Evolutionary conservation across 2,888 invertebrate genomes (phyloP), one percentile per base, ranked within the genome.

Genomic region (Drosophila recens): DNA sequence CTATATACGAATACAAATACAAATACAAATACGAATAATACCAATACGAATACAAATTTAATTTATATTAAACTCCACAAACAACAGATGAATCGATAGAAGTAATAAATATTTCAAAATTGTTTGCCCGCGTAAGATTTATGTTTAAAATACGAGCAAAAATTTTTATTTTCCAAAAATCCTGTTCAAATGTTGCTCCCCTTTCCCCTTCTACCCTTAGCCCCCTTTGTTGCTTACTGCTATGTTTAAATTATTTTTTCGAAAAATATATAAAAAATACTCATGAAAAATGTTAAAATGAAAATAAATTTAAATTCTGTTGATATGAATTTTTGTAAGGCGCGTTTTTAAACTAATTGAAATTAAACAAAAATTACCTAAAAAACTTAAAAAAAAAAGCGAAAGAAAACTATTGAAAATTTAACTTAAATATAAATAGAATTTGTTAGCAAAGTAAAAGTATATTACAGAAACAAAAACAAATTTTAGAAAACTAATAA

Each of bases 391-490:
- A 43, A 34, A 34, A 65, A 64, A 68, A 49, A 56, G 43, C 56
- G 56, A 56, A 34, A 40, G 42, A 76, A 87, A 84, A 61, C 80
- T 85, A 88, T 88, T 86, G 67, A 86, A 89, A 84, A 80, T 90
- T 77, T 88, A 85, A 88, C 89, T 86, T 86, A 73, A 85, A 89
- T 74, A 75, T 88, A 86, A 90, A 89, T 90, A 85, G 86, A 85
- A 89, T 85, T 85, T 89, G 88, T 88, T 90, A 88, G 90, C 77
- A 79, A 88, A 90, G 84, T 85, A 85, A 89, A 72, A 54, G 27
- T 68, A 81, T 54, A 81, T 73, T 61, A 79, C 56, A 56, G 34
- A 62, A 70, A 69, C 17, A 30, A 45, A 56, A 63, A 46, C 63
- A 82, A 77, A 73, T 57, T 70, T 61, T 79, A 67, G 67, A 75